A percentile compares a stretch with the other conserved stretches of the same genome.
phyloP scores from a whole-genome alignment of 2,113 vertebrate genomes.

The Neodontobutis hainanensis region DNA sequence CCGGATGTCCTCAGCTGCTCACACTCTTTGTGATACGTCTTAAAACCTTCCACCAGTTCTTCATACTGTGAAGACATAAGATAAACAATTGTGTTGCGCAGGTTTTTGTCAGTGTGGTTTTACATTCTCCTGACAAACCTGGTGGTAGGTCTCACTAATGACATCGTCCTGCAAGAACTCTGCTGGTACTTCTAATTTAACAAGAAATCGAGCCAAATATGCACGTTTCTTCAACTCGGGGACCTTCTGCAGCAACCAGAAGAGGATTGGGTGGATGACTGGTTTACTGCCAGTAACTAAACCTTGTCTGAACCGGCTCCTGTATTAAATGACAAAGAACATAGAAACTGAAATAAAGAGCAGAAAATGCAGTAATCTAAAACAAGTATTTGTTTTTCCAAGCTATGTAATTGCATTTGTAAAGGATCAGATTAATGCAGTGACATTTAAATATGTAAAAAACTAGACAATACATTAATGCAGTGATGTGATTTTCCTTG shows the following conservation, averaged over 20 bases:
- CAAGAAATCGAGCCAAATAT: conserved; percentile 91
- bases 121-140: conserved; percentile 77
- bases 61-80: conserved; percentile 84
- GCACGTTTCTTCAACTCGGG: conserved; percentile 93
- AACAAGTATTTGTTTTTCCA: background rate
- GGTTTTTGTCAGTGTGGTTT: background rate
- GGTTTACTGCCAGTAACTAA: conserved; percentile 91
- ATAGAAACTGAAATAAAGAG: background rate
- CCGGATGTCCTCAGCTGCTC: conserved; percentile 93
- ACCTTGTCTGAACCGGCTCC: conserved; percentile 91
- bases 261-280: conserved; percentile 90
- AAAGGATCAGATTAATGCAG: no score
- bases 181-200: conserved; percentile 90
- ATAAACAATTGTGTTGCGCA: background rate
- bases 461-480: no score
- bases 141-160: conserved; percentile 88
- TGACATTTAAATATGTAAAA: background rate
- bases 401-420: no score
- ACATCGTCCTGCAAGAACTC: conserved; percentile 94
- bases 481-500: no score
- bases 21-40: conserved; percentile 93
- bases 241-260: conserved; percentile 92
- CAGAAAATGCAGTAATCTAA: no score
- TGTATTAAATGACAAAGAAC: conserved; percentile 49
- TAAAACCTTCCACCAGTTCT: conserved; percentile 94